Evolutionary conservation across 2,797 vertebrate genomes (phyloP), one percentile per base, ranked within the genome.

Genomic region (Steatocranus sp.): DNA sequence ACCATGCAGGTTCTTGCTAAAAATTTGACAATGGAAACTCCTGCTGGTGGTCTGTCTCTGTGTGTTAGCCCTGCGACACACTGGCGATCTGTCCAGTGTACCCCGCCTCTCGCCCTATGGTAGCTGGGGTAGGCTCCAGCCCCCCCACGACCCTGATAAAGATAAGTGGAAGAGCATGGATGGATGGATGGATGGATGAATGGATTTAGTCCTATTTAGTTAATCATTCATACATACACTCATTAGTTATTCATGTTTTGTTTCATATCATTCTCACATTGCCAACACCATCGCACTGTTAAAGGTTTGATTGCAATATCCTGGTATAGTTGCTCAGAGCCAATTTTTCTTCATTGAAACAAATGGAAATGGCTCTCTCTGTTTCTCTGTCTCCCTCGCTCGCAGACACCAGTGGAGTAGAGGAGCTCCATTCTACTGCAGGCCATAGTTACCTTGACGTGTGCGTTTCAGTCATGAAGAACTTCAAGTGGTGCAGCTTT

Each of bases 401-500:
- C 34, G n/a, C n/a, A 73, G 25, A 73, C 50, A 66, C n/a, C 14
- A 46, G 34, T 50, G 25, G 11, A 32, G 17, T 73, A 17, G 36
- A 48, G 38, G 34, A 82, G 73, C 51, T 48, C 46, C 70, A 41
- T 83, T 82, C 46, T 17, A 61, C 80, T 51, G 48, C 49, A 58
- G 54, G 70, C 46, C 85, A 70, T 84, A 85, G 83, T 70, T 20
- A 79, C 75, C 54, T 56, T 85, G 86, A 82, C 54, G 80, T 43
- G 82, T 83, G 61, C 81, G 7, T 78, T 82, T 82, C 80, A 34
- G 61, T 83, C 84, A 54, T 58, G 68, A 86, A 80, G 56, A 87
- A 83, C 78, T 84, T 78, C 53, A 50, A 88, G 84, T 83, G 76
- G 23, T 74, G 74, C 75, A 63, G 83, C 86, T 88, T 80, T 86